phyloP scores from a whole-genome alignment of 2,888 invertebrate genomes.

The Eumerus sabulonum region DNA sequence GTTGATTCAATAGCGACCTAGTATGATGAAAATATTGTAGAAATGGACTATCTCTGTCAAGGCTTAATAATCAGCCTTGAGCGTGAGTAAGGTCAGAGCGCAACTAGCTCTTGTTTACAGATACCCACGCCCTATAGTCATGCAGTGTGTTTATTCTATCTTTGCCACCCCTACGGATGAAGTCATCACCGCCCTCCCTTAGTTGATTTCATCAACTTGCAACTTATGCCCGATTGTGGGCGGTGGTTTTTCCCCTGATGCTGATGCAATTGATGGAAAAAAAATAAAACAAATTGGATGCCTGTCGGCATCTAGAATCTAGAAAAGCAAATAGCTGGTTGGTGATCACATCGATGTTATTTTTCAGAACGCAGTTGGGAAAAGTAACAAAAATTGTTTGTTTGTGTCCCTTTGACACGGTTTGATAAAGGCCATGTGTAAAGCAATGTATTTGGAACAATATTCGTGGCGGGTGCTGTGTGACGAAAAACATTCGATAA shows the following conservation, averaged over 20 bases:
- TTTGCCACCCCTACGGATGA: conserved; percentile 21
- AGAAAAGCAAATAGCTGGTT: not conserved
- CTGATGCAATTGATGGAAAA: conserved; percentile 17
- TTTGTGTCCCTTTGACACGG: too few relatives aligned
- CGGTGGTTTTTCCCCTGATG: conserved; percentile 5
- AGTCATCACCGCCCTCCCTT: conserved; percentile 34
- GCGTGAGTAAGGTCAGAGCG: not conserved
- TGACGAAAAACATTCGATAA: too few relatives aligned
- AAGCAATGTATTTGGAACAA: too few relatives aligned
- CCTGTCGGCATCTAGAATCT: not conserved
- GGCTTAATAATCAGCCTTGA: not conserved
- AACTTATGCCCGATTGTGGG: conserved; percentile 34
- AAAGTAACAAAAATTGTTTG: not conserved
- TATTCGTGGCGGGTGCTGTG: too few relatives aligned
- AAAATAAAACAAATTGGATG: not conserved
- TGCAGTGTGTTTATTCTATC: not conserved
- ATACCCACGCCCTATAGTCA: conserved; percentile 15
- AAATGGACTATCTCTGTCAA: too few relatives aligned
- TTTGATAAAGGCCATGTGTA: too few relatives aligned
- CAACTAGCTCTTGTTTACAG: too few relatives aligned
- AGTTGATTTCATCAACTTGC: conserved; percentile 32
- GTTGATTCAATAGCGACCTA: not conserved
- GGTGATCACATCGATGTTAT: conserved; percentile 22
- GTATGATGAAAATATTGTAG: too few relatives aligned
- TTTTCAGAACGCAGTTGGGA: conserved; percentile 9